Conservation (phyloP, 2,113 vertebrate species). For the Rynchops niger region DNA sequence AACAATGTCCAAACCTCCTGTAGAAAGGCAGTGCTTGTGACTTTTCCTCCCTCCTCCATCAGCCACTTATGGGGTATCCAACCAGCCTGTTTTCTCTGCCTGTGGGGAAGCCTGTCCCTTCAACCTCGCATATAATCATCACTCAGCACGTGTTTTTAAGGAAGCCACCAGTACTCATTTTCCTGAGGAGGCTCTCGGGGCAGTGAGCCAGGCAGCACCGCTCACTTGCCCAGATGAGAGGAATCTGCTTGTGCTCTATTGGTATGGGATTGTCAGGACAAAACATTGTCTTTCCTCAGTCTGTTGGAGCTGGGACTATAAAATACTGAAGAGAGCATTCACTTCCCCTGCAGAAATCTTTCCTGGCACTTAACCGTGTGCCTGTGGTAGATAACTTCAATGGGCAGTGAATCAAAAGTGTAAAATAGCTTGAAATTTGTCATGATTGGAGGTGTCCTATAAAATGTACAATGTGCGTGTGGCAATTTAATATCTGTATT, state of each 20-base stretch:
- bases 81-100: fast-evolving
- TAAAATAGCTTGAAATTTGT: background rate
- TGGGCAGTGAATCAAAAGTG: background rate
- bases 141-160: background rate
- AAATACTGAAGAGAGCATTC: background rate
- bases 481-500: background rate
- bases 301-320: background rate
- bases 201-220: background rate
- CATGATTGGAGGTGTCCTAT: background rate
- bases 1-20: background rate
- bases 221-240: fast-evolving
- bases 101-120: background rate
- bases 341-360: background rate
- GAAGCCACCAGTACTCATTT: background rate
- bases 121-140: fast-evolving
- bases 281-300: background rate
- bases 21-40: fast-evolving
- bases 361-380: background rate
- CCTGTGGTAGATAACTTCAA: background rate
- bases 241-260: background rate
- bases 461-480: background rate
- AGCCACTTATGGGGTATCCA: background rate
- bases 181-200: fast-evolving
- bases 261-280: background rate
- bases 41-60: background rate